Evolutionary conservation across 2,797 vertebrate species (phyloP), one percentile per base, ranked within the genome.

Genomic region (Muscicapa comitata): DNA sequence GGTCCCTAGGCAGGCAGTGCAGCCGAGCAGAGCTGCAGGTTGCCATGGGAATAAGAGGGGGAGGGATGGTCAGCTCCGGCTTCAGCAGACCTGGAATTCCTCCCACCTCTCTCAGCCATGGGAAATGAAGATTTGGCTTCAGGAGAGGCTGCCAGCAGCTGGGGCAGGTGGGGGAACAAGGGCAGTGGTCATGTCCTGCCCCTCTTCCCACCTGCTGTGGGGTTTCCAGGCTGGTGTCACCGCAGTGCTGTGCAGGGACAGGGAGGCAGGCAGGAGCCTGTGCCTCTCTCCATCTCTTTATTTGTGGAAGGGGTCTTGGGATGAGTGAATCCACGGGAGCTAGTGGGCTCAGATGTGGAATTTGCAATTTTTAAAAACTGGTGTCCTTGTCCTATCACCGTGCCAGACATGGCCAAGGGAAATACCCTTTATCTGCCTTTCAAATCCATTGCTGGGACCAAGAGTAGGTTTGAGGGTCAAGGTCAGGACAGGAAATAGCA

Each of bases 401-500:
- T 68, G 61, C 58, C n/a, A 83, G 73, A 24, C 33, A 2, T 7
- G 15, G 81, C 75, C 94, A 88, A 93, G 47, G 58, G 67, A 95
- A 93, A 90, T 48, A 42, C 10, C 20, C 21, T 65, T 92, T 63
- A 73, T 94, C 89, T 86, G 90, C 73, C 82, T 88, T 93, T 75
- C 79, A 53, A 1, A 83, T 80, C 55, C 25, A 0, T 47, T 79
- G 58, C 77, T 92, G 57, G 57, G 67, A 71, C 47, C 82, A n/a
- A 29, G 80, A 65, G 88, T 43, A 57, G 55, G 31, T 79, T 67
- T 73, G 63, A 33, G 20, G 91, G 94, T 97, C 77, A 16, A 93
- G 93, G 85, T 96, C 91, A 94, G 95, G 95, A 76, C 95, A 97
- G 96, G 95, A 97, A 97, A 97, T 96, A 95, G 95, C 94, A 95